Base-by-base conservation (phyloP, 2,113 vertebrate species). In the Rhizomys pruinosus region DNA sequence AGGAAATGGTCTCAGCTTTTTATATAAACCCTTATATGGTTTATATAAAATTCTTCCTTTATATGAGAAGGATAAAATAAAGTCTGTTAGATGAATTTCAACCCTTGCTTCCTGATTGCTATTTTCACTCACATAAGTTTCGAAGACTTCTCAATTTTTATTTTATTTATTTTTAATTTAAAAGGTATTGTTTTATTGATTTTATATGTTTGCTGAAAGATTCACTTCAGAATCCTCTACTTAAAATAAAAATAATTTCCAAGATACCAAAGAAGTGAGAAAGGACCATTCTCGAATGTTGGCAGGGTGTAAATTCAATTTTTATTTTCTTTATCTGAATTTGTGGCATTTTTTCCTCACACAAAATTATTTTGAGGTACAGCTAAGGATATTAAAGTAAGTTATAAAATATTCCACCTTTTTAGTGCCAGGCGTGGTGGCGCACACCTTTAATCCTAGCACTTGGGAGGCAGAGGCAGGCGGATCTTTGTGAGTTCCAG, bases 351-450 rank as follows among this genome's bases (percentile, higher is more conserved):
- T 69, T 79, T 64, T n/a, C 17, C 22, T 20, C 22, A 42, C 23
- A 84, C 39, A 84, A 17, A 86, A 72, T 78, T 78, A 42, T 85
- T 29, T 68, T 15, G 32, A 73, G 47, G 2, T 73, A 9, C 61
- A 81, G n/a, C 88, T 39, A 42, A 64, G 55, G 11, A 4, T 37
- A 55, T 7, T 47, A 44, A 74, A 72, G 22, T 55, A 74, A 72
- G 22, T 11, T 95, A 74, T 88, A 52, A 90, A 79, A 80, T 66
- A 82, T 87, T 2, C n/a, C n/a, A n/a, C n/a, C n/a, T 87, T 59
- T 7, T 80, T 61, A 19, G 66, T 23, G n/a, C 84, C 91, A 79
- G 72, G 84, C 77, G n/a, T n/a, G n/a, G n/a, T n/a, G n/a, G n/a
- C n/a, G n/a, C n/a, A n/a, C n/a, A n/a, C n/a, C n/a, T n/a, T n/a